Percentiles rank a stretch among this genome's conserved stretches.
Evolutionary conservation across 2,888 invertebrate genomes (phyloP).

Genomic region (Bhutanitis thaidina): DNA sequence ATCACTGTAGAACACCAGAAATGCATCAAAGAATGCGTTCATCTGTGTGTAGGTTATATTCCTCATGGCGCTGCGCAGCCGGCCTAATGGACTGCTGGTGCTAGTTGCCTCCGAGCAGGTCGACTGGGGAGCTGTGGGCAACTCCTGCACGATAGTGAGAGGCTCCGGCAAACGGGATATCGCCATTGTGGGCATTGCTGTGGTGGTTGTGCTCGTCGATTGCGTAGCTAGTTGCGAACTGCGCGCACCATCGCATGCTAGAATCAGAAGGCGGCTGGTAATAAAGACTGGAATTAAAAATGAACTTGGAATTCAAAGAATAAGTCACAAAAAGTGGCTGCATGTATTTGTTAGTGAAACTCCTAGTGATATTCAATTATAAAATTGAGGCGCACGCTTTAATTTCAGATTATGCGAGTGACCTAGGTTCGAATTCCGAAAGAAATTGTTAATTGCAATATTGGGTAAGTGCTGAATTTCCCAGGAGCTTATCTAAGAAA

Average conservation of each 20-base stretch:
- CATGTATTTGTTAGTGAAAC: too few relatives aligned
- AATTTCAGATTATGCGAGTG: too few relatives aligned
- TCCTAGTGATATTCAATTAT: too few relatives aligned
- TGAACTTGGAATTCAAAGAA: too few relatives aligned
- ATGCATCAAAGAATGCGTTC: slow-evolving; percentile 81
- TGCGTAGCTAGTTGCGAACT: slow-evolving; percentile 32
- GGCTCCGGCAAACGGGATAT: slow-evolving; percentile 36
- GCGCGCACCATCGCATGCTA: slow-evolving; percentile 49
- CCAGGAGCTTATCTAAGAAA: too few relatives aligned
- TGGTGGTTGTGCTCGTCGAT: slow-evolving; percentile 31
- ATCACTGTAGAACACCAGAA: slow-evolving; percentile 88
- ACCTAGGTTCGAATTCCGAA: too few relatives aligned
- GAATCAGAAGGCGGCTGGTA: slow-evolving; percentile 8
- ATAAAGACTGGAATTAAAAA: too few relatives aligned
- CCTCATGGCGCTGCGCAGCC: slow-evolving; percentile 75
- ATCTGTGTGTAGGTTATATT: slow-evolving; percentile 54
- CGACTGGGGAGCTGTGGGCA: slow-evolving; percentile 35
- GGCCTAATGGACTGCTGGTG: slow-evolving; percentile 45
- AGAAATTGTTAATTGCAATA: too few relatives aligned
- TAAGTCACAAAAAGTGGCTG: too few relatives aligned
- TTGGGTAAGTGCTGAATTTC: too few relatives aligned
- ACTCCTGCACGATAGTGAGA: slow-evolving; percentile 41
- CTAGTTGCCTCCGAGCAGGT: slow-evolving; percentile 49
- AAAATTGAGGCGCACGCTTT: too few relatives aligned
- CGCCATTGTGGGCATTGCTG: slow-evolving; percentile 28